phyloP scores from a whole-genome alignment of 2,113 vertebrate genomes.

The Scatophagus argus region DNA sequence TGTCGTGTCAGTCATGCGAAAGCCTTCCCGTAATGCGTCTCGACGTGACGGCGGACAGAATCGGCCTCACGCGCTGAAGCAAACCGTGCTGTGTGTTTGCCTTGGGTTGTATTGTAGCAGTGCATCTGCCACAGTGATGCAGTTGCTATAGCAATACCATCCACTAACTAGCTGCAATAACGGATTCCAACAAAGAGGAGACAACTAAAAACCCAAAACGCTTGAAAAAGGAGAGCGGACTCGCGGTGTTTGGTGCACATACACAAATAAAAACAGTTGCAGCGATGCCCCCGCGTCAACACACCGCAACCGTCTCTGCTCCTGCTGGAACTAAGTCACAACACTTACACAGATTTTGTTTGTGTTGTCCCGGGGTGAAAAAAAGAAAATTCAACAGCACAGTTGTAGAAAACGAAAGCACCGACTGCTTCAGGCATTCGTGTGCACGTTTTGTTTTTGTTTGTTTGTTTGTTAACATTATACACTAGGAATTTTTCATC shows the following conservation, averaged over 20 bases:
- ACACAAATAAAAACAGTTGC: constrained; percentile 33
- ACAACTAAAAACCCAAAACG: constrained; percentile 35
- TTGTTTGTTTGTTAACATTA: no score
- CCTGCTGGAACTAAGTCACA: constrained; percentile 8
- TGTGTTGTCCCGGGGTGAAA: background rate
- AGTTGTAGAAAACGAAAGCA: background rate
- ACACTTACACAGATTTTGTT: constrained; percentile 17
- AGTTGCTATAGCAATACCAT: constrained; percentile 78
- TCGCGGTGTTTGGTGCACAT: constrained; percentile 38
- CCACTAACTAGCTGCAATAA: constrained; percentile 56
- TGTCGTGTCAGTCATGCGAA: background rate
- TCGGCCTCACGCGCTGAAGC: background rate
- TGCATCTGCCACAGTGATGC: constrained; percentile 70
- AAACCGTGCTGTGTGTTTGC: constrained; percentile 44
- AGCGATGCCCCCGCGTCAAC: constrained; percentile 4
- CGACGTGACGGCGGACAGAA: constrained; percentile 13
- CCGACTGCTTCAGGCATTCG: background rate
- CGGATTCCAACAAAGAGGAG: constrained; percentile 42
- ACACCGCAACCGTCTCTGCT: constrained; percentile 1
- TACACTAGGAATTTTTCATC: constrained; percentile 1
- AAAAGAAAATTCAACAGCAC: background rate
- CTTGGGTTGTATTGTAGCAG: constrained; percentile 49
- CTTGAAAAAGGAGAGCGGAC: constrained; percentile 31
- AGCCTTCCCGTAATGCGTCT: background rate
- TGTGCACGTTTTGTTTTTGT: no score